Evolutionary conservation across 2,888 invertebrate species (phyloP).

Genomic region (Acleris cristana): DNA sequence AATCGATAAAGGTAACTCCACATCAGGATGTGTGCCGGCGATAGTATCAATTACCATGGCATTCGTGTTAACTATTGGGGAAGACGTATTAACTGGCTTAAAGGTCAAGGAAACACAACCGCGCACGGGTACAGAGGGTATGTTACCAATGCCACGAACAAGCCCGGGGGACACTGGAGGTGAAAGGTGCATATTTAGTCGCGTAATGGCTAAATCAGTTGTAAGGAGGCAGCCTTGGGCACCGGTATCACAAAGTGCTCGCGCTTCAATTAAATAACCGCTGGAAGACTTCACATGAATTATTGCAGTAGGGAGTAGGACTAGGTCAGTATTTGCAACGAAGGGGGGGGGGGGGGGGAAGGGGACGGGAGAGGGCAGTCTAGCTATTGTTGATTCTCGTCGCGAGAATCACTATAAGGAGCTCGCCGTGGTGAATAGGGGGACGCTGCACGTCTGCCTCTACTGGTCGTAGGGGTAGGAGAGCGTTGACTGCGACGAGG

Average conservation of each 20-base stretch:
- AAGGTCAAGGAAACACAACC: conserved; percentile 1
- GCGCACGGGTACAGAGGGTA: not conserved
- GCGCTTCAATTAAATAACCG: not conserved
- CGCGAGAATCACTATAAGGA: not conserved
- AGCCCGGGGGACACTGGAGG: not conserved
- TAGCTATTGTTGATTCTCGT: conserved; percentile 1
- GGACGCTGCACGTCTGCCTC: conserved; percentile 1
- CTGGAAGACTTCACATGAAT: not conserved
- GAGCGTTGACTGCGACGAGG: not conserved
- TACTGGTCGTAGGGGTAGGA: not conserved
- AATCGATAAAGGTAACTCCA: not conserved
- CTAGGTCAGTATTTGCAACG: not conserved
- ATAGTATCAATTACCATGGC: conserved; percentile 1
- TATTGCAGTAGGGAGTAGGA: not conserved
- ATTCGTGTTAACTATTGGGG: not conserved
- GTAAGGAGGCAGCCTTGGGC: conserved; percentile 6
- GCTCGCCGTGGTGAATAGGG: not conserved
- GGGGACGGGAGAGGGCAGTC: not conserved
- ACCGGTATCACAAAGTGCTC: conserved; percentile 12
- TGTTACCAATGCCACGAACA: not conserved
- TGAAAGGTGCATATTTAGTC: not conserved
- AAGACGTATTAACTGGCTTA: not conserved
- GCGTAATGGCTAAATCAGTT: not conserved
- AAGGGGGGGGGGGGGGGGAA: not conserved
- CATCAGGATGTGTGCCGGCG: not conserved